phyloP scores from a whole-genome alignment of 2,888 invertebrate species.

The Atrina japonica region DNA sequence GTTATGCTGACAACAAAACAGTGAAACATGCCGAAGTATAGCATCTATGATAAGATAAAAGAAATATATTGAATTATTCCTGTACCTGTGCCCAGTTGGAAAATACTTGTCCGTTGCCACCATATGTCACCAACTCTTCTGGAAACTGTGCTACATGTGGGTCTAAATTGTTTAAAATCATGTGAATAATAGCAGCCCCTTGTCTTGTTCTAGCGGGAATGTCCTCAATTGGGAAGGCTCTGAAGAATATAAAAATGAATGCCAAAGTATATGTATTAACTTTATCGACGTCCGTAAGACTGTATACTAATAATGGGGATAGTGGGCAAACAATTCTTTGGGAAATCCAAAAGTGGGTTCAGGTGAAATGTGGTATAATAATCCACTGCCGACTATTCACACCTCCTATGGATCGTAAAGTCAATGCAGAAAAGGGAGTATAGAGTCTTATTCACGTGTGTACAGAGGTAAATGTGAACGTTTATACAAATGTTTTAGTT shows the following conservation, averaged over 20 bases:
- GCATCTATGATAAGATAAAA: too few relatives aligned
- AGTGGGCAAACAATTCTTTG: neutral
- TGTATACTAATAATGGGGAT: neutral
- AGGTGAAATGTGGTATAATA: too few relatives aligned
- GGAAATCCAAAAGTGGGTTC: too few relatives aligned
- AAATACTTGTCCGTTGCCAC: conserved; percentile 85
- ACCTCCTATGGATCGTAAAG: too few relatives aligned
- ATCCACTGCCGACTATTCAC: too few relatives aligned
- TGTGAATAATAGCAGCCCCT: conserved; percentile 84
- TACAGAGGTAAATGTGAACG: too few relatives aligned
- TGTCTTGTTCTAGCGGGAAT: conserved; percentile 81
- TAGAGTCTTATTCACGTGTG: too few relatives aligned
- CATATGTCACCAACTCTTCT: conserved; percentile 85
- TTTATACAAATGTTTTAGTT: too few relatives aligned
- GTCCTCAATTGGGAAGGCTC: conserved; percentile 82
- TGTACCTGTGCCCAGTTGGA: conserved; percentile 85
- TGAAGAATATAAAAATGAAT: conserved; percentile 53
- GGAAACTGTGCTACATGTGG: conserved; percentile 85
- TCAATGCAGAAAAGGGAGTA: too few relatives aligned
- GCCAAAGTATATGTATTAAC: neutral
- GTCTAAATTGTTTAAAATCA: conserved; percentile 86
- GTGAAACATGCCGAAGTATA: too few relatives aligned
- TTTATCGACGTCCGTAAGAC: neutral
- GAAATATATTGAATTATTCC: too few relatives aligned
- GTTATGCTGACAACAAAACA: too few relatives aligned